Evolutionary conservation across 2,888 invertebrate genomes (phyloP).

Genomic region (Agrochola lota): DNA sequence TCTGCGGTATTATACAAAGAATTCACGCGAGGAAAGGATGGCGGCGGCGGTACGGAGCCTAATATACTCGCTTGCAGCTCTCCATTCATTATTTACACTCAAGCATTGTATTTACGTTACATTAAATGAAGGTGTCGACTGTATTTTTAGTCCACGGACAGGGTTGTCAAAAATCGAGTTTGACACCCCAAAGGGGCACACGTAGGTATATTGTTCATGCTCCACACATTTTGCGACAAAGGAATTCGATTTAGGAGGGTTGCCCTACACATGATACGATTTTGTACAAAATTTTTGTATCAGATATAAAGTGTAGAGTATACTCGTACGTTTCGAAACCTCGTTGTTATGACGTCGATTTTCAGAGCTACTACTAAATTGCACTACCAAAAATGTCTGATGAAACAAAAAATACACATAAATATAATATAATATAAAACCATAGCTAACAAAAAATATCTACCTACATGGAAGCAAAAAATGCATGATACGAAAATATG

Average conservation of each 20-base stretch:
- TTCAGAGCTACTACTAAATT: background rate
- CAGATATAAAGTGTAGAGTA: background rate
- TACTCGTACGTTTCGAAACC: background rate
- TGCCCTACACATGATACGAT: background rate
- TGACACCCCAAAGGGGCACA: background rate
- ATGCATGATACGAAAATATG: background rate
- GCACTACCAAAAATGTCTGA: background rate
- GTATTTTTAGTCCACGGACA: constrained; percentile 17
- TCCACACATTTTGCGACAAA: constrained; percentile 9
- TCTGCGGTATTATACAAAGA: constrained; percentile 25
- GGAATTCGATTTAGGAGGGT: constrained; percentile 29
- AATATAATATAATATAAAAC: background rate
- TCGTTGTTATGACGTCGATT: background rate
- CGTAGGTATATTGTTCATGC: background rate
- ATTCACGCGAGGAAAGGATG: constrained; percentile 10
- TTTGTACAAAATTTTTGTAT: background rate
- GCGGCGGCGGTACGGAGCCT: background rate
- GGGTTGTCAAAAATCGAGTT: constrained; percentile 26
- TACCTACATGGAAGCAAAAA: background rate
- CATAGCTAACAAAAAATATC: background rate
- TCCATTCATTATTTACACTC: constrained; percentile 29
- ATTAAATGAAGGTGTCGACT: constrained; percentile 11
- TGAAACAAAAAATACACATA: background rate
- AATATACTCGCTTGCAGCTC: constrained; percentile 22
- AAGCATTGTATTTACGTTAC: constrained; percentile 23